Evolutionary conservation across 2,113 vertebrate species (phyloP).

Genomic region (Herpetotheres cachinnans): DNA sequence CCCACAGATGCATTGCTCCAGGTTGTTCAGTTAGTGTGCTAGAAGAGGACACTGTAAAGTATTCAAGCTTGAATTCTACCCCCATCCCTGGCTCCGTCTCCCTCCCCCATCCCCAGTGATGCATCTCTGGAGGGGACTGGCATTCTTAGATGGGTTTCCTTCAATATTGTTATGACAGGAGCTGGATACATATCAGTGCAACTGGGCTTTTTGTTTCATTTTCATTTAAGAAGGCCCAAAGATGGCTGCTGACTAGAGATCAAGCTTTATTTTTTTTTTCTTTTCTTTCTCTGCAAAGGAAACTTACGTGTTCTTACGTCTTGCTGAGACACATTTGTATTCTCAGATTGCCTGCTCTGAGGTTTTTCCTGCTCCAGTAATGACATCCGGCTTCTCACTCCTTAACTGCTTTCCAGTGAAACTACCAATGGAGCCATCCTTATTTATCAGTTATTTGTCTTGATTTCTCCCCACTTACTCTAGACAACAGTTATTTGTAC

Average conservation of each 20-base stretch:
- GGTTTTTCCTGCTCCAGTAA: neutral
- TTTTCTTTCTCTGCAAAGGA: neutral
- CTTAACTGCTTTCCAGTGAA: neutral
- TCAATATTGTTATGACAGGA: neutral
- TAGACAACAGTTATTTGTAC: neutral
- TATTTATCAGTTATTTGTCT: neutral
- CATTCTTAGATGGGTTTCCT: neutral
- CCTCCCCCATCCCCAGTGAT: neutral
- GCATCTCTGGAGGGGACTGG: neutral
- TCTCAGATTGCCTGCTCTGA: neutral
- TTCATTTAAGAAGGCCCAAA: neutral
- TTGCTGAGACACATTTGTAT: neutral
- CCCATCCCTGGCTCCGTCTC: neutral
- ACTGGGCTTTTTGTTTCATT: neutral
- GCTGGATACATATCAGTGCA: neutral
- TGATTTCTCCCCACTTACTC: neutral
- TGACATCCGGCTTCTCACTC: neutral
- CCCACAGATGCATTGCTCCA: neutral
- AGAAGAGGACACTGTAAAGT: neutral
- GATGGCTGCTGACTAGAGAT: neutral
- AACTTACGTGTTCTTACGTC: neutral
- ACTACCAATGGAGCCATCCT: neutral
- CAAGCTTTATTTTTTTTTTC: neutral
- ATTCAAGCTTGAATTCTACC: neutral
- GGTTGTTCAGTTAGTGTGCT: neutral